Conservation (phyloP, 2,888 invertebrate genomes). For the Bombylius major region DNA sequence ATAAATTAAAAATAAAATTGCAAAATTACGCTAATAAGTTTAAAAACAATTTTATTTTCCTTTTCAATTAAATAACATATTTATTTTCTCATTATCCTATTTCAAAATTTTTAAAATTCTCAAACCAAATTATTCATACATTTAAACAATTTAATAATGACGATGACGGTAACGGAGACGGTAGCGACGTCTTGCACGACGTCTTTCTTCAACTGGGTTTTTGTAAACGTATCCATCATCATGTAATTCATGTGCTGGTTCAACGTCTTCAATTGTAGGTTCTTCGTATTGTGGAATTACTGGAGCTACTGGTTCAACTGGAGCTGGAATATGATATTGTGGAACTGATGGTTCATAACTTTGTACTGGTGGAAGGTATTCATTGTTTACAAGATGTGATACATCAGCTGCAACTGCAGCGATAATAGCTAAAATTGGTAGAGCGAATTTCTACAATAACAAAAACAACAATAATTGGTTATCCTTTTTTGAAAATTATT, state of each 20-base stretch:
- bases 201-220: background rate
- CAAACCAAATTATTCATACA: too few relatives aligned
- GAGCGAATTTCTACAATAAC: background rate
- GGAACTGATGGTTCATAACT: background rate
- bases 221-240: slow-evolving; percentile 4
- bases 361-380: background rate
- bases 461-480: background rate
- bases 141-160: background rate
- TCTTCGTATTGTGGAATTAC: background rate
- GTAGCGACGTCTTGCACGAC: background rate
- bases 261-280: background rate
- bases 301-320: background rate
- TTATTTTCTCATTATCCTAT: too few relatives aligned
- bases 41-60: too few relatives aligned
- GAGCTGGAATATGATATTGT: background rate
- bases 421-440: slow-evolving; percentile 1
- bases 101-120: too few relatives aligned
- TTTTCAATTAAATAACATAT: too few relatives aligned
- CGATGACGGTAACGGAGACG: slow-evolving; percentile 1
- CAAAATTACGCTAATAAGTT: too few relatives aligned
- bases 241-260: background rate
- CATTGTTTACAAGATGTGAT: background rate
- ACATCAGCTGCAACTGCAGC: background rate
- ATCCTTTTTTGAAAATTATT: background rate
- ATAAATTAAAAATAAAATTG: too few relatives aligned